These are phyloP conservation scores for Melanotaenia maccullochi DNA, from an alignment of 2,797 vertebrate genomes.

Conservation along the genomic window DNA sequence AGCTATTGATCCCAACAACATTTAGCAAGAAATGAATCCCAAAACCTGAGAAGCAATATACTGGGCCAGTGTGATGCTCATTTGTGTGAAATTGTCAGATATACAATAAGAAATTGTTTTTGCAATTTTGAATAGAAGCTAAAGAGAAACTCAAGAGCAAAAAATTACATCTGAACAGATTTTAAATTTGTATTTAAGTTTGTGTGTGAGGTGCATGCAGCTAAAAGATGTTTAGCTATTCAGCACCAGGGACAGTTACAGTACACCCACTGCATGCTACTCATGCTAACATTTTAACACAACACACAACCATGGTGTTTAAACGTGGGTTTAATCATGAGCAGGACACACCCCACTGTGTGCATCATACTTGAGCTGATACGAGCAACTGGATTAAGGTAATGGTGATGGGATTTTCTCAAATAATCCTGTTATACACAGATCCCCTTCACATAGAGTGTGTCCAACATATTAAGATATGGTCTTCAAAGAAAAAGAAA, in stretches of 20 bases:
- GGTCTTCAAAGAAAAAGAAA: conserved; percentile 8
- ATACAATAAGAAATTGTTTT: neutral
- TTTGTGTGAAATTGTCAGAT: conserved; percentile 9
- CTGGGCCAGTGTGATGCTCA: neutral
- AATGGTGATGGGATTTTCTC: conserved; percentile 61
- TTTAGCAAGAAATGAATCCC: conserved; percentile 11
- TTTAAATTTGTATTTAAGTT: conserved; percentile 13
- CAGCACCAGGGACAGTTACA: conserved; percentile 63
- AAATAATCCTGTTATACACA: conserved; percentile 12
- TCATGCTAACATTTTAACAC: conserved; percentile 2
- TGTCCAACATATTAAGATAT: conserved; percentile 6
- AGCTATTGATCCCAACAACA: conserved; percentile 17
- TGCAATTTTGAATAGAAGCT: neutral
- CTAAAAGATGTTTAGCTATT: conserved; percentile 43
- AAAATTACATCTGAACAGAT: conserved; percentile 19
- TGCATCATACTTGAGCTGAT: conserved; percentile 31
- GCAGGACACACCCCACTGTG: conserved; percentile 31
- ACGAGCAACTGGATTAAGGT: conserved; percentile 61
- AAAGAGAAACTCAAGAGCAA: neutral
- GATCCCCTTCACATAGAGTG: neutral
- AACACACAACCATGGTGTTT: neutral
- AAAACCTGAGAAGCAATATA: neutral
- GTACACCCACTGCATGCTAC: conserved; percentile 37
- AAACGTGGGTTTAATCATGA: conserved; percentile 46
- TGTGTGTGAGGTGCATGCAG: conserved; percentile 24